Evolutionary conservation across 1,140 invertebrate genomes (phyloP).

Genomic region (Branchinecta lynchi): DNA sequence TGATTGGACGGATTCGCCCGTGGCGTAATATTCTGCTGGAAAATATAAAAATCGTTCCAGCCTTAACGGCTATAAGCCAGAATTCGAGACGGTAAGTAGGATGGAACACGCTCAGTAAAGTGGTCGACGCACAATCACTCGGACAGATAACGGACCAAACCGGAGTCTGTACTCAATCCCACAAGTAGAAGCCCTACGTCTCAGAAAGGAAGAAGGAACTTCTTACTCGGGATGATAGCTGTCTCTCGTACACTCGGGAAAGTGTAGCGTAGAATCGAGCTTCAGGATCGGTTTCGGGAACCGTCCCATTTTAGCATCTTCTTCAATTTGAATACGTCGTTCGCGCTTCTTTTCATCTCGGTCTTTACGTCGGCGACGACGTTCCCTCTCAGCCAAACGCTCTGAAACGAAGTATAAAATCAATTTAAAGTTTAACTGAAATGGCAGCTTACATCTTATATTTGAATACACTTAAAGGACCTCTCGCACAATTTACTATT

Average conservation of each 20-base stretch:
- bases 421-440: conserved; percentile 16
- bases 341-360: conserved; percentile 52
- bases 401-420: conserved; percentile 29
- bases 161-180: no score
- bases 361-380: conserved; percentile 42
- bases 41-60: no score
- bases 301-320: conserved; percentile 50
- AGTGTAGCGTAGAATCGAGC: conserved; percentile 45
- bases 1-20: no score
- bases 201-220: neutral
- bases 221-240: neutral
- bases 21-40: no score
- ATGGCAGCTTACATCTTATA: conserved; percentile 10
- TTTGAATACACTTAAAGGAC: neutral
- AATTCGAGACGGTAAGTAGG: no score
- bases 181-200: no score
- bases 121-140: no score
- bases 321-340: conserved; percentile 48
- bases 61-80: no score
- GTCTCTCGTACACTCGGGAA: conserved; percentile 38
- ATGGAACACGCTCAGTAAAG: no score
- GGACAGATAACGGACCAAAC: no score
- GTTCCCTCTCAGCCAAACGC: conserved; percentile 46
- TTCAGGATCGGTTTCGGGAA: conserved; percentile 38
- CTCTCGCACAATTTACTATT: neutral